Base-by-base conservation (phyloP, 2,888 invertebrate species). In the Lymantria monacha region DNA sequence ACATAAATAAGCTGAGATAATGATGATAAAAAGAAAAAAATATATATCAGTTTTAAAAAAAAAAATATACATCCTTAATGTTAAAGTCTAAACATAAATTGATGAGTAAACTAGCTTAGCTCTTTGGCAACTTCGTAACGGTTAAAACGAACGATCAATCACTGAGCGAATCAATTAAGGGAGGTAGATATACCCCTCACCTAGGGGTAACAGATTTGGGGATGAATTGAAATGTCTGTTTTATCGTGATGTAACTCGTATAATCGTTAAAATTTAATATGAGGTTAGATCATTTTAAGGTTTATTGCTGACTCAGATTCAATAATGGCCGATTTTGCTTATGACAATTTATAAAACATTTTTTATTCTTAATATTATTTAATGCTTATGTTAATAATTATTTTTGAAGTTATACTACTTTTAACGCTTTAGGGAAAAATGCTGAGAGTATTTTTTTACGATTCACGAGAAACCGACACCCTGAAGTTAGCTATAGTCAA, bases 161-260 rank as follows among this genome's bases (percentile, higher is more conserved):
- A 58, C 59, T 12, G 49, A 43, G 40, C 36, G 49, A 66, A 63
- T 63, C 63, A 63, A 66, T 63, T 63, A 62, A 49, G 66, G 62
- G 66, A 30, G 42, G 49, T 15, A 22, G 22, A 5, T 22, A 22
- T 43, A 55, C 53, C 66, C 50, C 55, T 53, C 41, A 9, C 30
- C 30, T 47, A 66, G 53, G 59, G 66, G 44, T 58, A 47, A 44
- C 51, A 46, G 58, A 57, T 57, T 53, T 51, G 42, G 36, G 42
- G 46, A 44, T 66, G 15, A 31, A 46, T 37, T 44, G 38, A 38
- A 33, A 14, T 42, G 48, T 48, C 36, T 11, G 12, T 12, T n/a
- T 44, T 12, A 31, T 33, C 33, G 33, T 12, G 33, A 42, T 41
- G 12, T 41, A 41, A 14, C n/a, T 12, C 38, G 7, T 1, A 12